Conservation (phyloP, 2,797 vertebrate species). For the Microctenopoma steveboyesi region DNA sequence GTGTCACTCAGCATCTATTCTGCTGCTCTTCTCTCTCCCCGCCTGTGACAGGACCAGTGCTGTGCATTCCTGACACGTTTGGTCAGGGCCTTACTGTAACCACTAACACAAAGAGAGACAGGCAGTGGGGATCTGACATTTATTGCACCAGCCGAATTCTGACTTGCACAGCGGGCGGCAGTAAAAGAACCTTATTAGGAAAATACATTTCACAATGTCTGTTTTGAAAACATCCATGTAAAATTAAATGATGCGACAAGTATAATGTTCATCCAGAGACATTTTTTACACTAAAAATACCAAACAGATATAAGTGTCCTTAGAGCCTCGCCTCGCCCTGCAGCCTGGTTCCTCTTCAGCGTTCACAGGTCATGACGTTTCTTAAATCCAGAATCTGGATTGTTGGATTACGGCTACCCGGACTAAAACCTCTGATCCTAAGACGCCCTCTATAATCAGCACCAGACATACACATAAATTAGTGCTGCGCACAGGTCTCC, state of each 20-base stretch:
- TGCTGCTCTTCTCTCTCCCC: slow-evolving; percentile 13
- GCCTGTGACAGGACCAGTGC: slow-evolving; percentile 51
- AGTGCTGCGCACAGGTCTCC: slow-evolving; percentile 21
- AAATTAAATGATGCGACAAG: not conserved
- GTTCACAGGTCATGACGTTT: slow-evolving; percentile 14
- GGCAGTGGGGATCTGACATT: slow-evolving; percentile 39
- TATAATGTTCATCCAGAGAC: not conserved
- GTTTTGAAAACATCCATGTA: not conserved
- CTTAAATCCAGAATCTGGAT: slow-evolving; percentile 16
- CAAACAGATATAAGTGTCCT: too few relatives aligned
- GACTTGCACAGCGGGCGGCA: slow-evolving; percentile 11
- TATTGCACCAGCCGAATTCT: slow-evolving; percentile 18
- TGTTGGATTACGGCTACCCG: not conserved
- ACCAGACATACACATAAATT: slow-evolving; percentile 30
- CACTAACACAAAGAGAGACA: slow-evolving; percentile 38
- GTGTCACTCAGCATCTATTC: slow-evolving; percentile 69
- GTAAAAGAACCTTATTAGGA: slow-evolving; percentile 18
- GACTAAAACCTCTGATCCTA: slow-evolving; percentile 13
- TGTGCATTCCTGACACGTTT: slow-evolving; percentile 63
- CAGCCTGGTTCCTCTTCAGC: not conserved
- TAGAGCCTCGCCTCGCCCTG: too few relatives aligned
- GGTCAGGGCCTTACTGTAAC: slow-evolving; percentile 49
- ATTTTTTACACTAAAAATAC: too few relatives aligned
- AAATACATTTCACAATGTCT: slow-evolving; percentile 12
- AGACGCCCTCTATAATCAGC: slow-evolving; percentile 35